Evolutionary conservation across 2,113 vertebrate genomes (phyloP).

Genomic region (Sturnus vulgaris): DNA sequence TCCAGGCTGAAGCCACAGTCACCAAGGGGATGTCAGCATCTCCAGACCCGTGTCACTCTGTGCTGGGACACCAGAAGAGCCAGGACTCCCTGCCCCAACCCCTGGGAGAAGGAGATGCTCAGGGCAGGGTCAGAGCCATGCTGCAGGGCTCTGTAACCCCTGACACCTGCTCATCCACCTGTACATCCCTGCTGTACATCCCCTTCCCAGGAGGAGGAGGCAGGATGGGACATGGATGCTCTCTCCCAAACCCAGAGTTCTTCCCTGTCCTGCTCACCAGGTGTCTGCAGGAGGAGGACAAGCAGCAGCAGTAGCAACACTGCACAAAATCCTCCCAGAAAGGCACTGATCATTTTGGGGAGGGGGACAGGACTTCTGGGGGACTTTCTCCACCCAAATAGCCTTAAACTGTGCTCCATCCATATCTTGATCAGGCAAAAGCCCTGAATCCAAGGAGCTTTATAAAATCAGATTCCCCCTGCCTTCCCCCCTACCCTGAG

Average conservation of each 20-base stretch:
- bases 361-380: not conserved
- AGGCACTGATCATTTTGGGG: not conserved
- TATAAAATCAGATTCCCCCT: not conserved
- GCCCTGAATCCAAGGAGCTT: not conserved
- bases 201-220: not conserved
- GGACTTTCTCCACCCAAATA: not conserved
- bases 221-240: fast-evolving
- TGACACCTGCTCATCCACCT: fast-evolving
- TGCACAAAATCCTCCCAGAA: not conserved
- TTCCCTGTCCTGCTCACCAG: not conserved
- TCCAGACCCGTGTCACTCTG: not conserved
- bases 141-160: not conserved
- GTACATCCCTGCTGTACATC: not conserved
- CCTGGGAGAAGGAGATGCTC: not conserved
- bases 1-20: not conserved
- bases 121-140: not conserved
- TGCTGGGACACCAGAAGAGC: not conserved
- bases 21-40: not conserved
- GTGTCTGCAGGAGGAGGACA: not conserved
- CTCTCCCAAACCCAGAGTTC: not conserved
- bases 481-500: not conserved
- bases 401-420: not conserved
- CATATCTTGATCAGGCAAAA: not conserved
- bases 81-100: not conserved
- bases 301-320: fast-evolving